Conservation (phyloP, 2,888 invertebrate species). For the Tetrapedia diversipes region DNA sequence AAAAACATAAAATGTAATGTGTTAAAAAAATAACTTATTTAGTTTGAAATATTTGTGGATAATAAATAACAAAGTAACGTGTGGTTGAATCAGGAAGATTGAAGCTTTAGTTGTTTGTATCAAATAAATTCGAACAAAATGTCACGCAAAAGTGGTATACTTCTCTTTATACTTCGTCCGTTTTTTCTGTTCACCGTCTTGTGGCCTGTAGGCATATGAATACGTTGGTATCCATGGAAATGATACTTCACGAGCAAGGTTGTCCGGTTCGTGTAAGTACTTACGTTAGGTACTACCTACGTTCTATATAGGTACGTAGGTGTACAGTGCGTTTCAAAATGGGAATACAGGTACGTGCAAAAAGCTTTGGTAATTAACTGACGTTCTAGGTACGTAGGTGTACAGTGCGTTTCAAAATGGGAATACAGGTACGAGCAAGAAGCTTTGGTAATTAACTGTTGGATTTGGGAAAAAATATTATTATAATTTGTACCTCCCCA, state of each 20-base stretch:
- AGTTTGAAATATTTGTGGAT: neutral
- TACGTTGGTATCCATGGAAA: constrained; percentile 62
- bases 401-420: constrained; percentile 53
- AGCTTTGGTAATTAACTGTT: neutral
- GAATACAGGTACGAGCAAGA: neutral
- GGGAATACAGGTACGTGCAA: neutral
- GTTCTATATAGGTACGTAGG: constrained; percentile 39
- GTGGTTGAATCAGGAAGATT: too few species aligned
- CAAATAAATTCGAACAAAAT: constrained; percentile 10
- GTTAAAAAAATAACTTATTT: neutral
- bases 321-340: constrained; percentile 54
- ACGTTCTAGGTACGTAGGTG: constrained; percentile 45
- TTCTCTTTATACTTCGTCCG: constrained; percentile 16
- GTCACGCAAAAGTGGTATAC: constrained; percentile 4
- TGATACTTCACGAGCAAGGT: constrained; percentile 62
- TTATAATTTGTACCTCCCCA: too few species aligned
- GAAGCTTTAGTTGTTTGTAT: neutral
- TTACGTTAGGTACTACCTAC: constrained; percentile 53
- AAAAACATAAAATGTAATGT: neutral
- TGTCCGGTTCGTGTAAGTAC: constrained; percentile 59
- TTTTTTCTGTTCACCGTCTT: constrained; percentile 12
- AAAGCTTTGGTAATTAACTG: neutral
- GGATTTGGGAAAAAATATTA: too few species aligned
- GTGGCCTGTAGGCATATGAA: constrained; percentile 32
- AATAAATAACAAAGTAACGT: neutral